These are phyloP conservation scores for Drosophila pegasa DNA, from an alignment of 2,888 invertebrate genomes.

Conservation along the genomic window DNA sequence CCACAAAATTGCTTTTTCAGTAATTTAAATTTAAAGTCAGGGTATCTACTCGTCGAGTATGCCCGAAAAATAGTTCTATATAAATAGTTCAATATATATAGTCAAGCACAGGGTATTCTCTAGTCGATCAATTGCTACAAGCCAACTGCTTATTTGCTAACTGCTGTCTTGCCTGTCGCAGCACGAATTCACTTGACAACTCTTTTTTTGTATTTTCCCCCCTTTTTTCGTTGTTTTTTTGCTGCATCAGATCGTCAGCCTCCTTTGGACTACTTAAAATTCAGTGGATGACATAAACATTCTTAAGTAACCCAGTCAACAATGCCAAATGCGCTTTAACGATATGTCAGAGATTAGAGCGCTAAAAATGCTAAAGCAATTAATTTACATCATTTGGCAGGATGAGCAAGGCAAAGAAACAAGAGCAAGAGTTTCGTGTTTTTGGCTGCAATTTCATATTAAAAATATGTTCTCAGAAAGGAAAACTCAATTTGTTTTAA, in stretches of 20 bases:
- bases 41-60: not conserved
- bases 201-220: conserved; percentile 58
- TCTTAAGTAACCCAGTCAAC: conserved; percentile 68
- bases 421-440: not conserved
- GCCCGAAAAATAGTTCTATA: no score
- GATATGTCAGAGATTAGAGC: conserved; percentile 75
- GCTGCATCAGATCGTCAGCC: conserved; percentile 49
- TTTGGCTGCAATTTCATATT: conserved; percentile 26
- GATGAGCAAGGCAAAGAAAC: not conserved
- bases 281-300: conserved; percentile 77
- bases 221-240: conserved; percentile 16
- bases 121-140: not conserved
- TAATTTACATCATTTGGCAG: conserved; percentile 57
- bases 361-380: conserved; percentile 57
- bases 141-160: not conserved
- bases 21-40: not conserved
- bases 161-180: conserved; percentile 45
- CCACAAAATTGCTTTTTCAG: not conserved
- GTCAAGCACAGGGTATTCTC: conserved; percentile 5
- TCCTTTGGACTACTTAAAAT: conserved; percentile 73
- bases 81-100: no score
- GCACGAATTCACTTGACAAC: conserved; percentile 79
- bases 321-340: conserved; percentile 73
- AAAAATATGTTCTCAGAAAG: conserved; percentile 9
- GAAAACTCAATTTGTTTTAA: not conserved